A percentile compares a stretch with the other conserved stretches of the same genome.
Conservation (phyloP, 1,140 invertebrate species). For the Papilio helenus region DNA sequence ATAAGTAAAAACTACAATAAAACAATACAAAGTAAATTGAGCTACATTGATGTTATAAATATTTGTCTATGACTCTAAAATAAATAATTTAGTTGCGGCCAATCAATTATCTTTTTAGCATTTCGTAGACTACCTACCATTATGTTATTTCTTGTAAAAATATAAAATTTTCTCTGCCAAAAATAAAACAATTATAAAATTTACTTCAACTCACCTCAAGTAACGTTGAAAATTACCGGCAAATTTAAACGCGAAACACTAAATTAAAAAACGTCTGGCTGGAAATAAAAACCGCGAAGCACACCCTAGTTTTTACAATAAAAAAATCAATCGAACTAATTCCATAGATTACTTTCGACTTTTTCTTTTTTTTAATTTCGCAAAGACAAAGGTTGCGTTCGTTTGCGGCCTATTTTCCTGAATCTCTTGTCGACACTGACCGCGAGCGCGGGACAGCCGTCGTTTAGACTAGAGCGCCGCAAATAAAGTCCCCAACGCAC, state of each 20-base stretch:
- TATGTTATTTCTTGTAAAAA: not conserved
- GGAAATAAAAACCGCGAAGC: constrained; percentile 44
- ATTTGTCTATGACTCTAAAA: no score
- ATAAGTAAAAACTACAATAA: not conserved
- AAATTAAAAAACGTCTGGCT: not conserved
- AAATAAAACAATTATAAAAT: not conserved
- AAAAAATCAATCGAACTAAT: constrained; percentile 57
- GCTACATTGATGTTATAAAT: no score
- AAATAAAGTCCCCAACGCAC: constrained; percentile 36
- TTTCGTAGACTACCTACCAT: not conserved
- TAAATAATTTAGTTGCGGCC: not conserved
- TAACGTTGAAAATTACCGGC: constrained; percentile 22
- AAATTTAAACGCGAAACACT: constrained; percentile 9
- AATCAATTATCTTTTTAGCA: not conserved
- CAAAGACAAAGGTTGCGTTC: constrained; percentile 48
- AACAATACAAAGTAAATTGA: not conserved
- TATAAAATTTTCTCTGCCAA: not conserved
- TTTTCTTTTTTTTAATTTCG: constrained; percentile 53
- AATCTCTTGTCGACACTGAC: constrained; percentile 61
- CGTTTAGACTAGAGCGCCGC: constrained; percentile 38
- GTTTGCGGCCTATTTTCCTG: constrained; percentile 65
- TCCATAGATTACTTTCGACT: constrained; percentile 57
- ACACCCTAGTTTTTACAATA: constrained; percentile 42
- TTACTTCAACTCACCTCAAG: not conserved
- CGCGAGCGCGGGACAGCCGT: constrained; percentile 38